These are phyloP conservation scores for Triplophysa tibetana DNA, from an alignment of 2,113 vertebrate genomes.

Conservation along the genomic window DNA sequence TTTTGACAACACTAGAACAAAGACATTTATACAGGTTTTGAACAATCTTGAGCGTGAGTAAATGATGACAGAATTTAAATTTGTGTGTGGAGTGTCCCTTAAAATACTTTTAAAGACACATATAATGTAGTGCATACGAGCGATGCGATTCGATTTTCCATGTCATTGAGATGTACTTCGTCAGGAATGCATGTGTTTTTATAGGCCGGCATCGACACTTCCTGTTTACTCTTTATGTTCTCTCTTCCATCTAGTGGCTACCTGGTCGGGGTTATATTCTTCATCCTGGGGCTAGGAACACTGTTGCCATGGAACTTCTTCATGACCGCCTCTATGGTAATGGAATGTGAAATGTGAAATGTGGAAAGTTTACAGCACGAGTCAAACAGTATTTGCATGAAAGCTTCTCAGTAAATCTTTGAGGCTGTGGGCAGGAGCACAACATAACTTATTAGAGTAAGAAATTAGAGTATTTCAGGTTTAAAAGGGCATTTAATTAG, in stretches of 20 bases:
- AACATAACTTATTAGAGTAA: not conserved
- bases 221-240: not conserved
- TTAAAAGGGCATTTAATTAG: not conserved
- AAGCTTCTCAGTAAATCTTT: not conserved
- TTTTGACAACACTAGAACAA: no score
- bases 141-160: not conserved
- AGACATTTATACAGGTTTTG: no score
- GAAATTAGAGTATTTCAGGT: no score
- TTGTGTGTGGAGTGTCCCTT: no score
- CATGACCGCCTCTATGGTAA: constrained; percentile 85
- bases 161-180: no score
- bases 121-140: no score
- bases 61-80: no score
- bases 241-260: constrained; percentile 67
- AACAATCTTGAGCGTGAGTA: no score
- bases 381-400: not conserved
- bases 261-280: constrained; percentile 79
- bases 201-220: not conserved
- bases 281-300: constrained; percentile 86
- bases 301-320: constrained; percentile 93
- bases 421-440: not conserved
- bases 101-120: no score
- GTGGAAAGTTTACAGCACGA: not conserved
- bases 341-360: not conserved
- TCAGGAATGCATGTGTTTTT: not conserved